Percentiles rank a stretch among this genome's conserved stretches.
These are phyloP conservation scores for Cydia pomonella DNA, from an alignment of 1,140 invertebrate genomes.

Conservation along the genomic window DNA sequence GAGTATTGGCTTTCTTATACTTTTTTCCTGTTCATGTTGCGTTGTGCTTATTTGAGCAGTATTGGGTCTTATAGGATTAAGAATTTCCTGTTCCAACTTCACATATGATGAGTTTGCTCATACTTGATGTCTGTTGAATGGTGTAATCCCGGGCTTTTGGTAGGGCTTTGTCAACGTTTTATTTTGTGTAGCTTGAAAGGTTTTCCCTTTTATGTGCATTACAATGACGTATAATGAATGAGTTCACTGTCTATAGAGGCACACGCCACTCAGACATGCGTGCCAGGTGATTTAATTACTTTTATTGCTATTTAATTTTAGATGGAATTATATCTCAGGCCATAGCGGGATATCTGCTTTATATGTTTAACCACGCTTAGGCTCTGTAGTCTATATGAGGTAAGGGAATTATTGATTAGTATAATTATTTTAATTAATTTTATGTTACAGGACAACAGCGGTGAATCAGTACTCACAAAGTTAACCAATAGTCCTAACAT, in stretches of 20 bases:
- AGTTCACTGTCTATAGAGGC: background rate
- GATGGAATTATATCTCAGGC: too few species aligned
- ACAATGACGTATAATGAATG: constrained; percentile 7
- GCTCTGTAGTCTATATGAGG: too few species aligned
- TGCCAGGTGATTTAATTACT: background rate
- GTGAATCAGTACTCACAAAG: background rate
- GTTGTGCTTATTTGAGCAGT: too few species aligned
- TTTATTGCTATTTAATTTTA: background rate
- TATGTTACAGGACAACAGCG: background rate
- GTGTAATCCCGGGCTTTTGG: background rate
- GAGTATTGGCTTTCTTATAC: too few species aligned
- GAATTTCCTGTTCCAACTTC: too few species aligned
- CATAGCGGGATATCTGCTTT: too few species aligned
- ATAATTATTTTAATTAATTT: background rate
- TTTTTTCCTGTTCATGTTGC: too few species aligned
- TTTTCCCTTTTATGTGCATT: background rate
- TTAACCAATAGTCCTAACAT: background rate
- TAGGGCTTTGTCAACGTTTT: constrained; percentile 5
- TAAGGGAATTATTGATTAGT: too few species aligned
- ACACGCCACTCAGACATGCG: background rate
- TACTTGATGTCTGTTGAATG: background rate
- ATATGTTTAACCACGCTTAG: too few species aligned
- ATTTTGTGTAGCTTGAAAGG: background rate
- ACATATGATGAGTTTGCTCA: too few species aligned
- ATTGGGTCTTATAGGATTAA: too few species aligned